Evolutionary conservation across 1,140 invertebrate species (phyloP).

Genomic region (Aphidius gifuensis): DNA sequence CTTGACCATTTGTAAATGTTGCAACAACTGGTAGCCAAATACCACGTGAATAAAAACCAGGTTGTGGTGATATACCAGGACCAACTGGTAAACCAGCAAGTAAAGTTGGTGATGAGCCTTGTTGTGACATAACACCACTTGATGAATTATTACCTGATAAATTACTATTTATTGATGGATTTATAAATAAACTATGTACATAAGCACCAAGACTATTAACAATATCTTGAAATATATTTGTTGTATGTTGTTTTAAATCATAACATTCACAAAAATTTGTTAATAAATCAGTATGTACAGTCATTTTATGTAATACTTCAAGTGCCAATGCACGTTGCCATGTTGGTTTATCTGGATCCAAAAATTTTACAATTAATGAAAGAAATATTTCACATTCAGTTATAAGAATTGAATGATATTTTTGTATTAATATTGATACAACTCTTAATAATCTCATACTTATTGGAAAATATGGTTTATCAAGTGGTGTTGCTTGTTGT

Average conservation of each 20-base stretch:
- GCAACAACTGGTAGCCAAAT: conserved; percentile 86
- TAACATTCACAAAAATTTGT: conserved; percentile 92
- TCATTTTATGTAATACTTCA: conserved; percentile 94
- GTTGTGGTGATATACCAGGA: conserved; percentile 79
- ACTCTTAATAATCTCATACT: conserved; percentile 91
- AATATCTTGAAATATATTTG: conserved; percentile 92
- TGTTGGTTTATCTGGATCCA: conserved; percentile 92
- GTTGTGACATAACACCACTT: conserved; percentile 42
- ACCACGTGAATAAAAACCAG: conserved; percentile 89
- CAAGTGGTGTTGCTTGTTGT: conserved; percentile 65
- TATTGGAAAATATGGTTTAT: conserved; percentile 95
- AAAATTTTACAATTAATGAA: conserved; percentile 93
- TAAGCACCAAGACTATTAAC: conserved; percentile 92
- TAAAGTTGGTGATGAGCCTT: conserved; percentile 58
- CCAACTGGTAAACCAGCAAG: conserved; percentile 68
- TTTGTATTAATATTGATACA: conserved; percentile 88
- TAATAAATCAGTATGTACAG: conserved; percentile 81
- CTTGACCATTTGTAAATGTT: conserved; percentile 78
- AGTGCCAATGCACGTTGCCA: conserved; percentile 94
- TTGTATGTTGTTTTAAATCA: conserved; percentile 89
- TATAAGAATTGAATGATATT: conserved; percentile 90
- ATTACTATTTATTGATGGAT: conserved; percentile 47
- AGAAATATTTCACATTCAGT: conserved; percentile 99
- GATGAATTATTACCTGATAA: conserved; percentile 35
- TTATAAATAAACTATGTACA: conserved; percentile 90